Percentiles rank a stretch among this genome's conserved stretches.
Conservation (phyloP, 1,140 invertebrate species). For the Nasonia vitripennis region DNA sequence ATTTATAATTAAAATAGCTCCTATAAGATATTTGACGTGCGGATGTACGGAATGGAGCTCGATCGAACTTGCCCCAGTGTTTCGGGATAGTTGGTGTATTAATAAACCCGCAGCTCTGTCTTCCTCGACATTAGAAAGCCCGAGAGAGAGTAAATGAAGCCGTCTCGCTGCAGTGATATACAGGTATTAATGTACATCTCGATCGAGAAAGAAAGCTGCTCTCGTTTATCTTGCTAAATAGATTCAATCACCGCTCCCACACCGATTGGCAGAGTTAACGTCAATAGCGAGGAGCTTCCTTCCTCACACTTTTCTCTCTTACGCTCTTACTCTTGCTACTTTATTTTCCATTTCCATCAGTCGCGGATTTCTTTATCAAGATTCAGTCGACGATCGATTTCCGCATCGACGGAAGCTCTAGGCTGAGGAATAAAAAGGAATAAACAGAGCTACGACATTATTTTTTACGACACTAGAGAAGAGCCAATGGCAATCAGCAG, state of each 20-base stretch:
- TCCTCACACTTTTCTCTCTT: background rate
- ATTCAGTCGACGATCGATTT: slow-evolving; percentile 41
- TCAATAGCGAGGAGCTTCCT: background rate
- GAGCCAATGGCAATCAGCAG: background rate
- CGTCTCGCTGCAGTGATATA: background rate
- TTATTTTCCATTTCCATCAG: slow-evolving; percentile 20
- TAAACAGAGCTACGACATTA: background rate
- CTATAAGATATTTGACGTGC: background rate
- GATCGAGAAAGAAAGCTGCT: background rate
- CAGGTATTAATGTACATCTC: background rate
- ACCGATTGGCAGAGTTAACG: slow-evolving; percentile 30
- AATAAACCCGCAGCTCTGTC: background rate
- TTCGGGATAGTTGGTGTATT: background rate
- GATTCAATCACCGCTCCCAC: background rate
- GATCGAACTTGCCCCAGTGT: background rate
- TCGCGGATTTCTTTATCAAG: slow-evolving; percentile 44
- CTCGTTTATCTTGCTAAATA: background rate
- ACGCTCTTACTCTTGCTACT: background rate
- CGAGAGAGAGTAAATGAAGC: background rate
- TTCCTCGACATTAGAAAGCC: background rate
- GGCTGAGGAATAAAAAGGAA: background rate
- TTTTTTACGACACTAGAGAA: background rate
- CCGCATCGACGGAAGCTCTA: slow-evolving; percentile 9
- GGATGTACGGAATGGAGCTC: background rate
- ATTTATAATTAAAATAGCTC: slow-evolving; percentile 46